Base-by-base conservation (phyloP, 2,113 vertebrate genomes). In the Carassius carassius region DNA sequence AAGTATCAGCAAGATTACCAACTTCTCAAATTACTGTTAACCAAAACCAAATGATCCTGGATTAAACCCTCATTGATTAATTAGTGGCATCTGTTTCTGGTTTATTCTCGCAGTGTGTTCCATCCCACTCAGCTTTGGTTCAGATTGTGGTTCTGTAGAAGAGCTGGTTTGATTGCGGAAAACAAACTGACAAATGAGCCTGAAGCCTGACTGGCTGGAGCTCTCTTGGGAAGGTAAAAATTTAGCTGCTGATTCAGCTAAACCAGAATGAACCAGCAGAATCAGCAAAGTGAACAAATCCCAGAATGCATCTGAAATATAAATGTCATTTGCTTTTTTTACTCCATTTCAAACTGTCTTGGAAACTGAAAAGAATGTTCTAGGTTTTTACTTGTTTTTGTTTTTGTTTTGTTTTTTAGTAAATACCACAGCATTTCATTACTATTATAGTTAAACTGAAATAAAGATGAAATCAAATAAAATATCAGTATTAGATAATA, bases 31-130 rank as follows among this genome's bases (percentile, higher is more conserved):
- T 70, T 9, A 85, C 51, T 13, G 17, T 72, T 86, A 63, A 75
- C 58, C 76, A 81, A 87, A 85, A 87, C 41, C 51, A 82, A 87
- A 86, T 47, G 67, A 21, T 54, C 73, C 76, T 76, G 29, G 35
- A 83, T 60, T 17, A 60, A 86, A 21, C 14, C 35, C 58, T 78
- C 25, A 82, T 72, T 44, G 67, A 85, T 90, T 80, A 81, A 90
- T 84, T 78, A 86, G 44, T 11, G 9, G 49, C 65, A 86, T 84
- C 78, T 80, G 72, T 63, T 75, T 86, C 69, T 83, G 81, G 54
- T 87, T 81, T 83, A 85, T 69, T 25, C 73, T 44, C 19, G 44
- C 60, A 69, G 62, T 47, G 75, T 29, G 47, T 83, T 86, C 65
- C 35, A 35, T 63, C n/a, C 82, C 58, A 51, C 51, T 86, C 35